A percentile compares a stretch with the other conserved stretches of the same genome.
These are phyloP conservation scores for Laticauda laticaudata DNA, from an alignment of 2,113 vertebrate genomes.

Conservation along the genomic window DNA sequence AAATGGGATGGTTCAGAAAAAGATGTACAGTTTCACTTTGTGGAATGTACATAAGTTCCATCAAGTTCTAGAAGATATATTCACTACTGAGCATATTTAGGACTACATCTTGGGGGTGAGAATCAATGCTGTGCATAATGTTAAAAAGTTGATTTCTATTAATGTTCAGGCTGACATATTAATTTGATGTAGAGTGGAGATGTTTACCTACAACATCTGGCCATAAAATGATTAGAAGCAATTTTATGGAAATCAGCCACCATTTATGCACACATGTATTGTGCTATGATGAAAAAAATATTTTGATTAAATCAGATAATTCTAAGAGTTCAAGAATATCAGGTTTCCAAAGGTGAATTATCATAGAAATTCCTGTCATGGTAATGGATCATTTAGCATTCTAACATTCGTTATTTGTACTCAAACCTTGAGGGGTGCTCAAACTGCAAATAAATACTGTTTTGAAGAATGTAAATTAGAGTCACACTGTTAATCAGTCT, in stretches of 20 bases:
- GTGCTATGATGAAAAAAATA: conserved; percentile 17
- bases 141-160: conserved; percentile 13
- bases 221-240: conserved; percentile 28
- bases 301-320: conserved; percentile 22
- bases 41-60: neutral
- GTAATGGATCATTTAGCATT: conserved; percentile 44
- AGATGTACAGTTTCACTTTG: neutral
- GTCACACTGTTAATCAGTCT: conserved; percentile 14
- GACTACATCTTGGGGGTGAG: neutral
- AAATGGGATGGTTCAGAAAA: neutral
- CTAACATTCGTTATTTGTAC: conserved; percentile 25
- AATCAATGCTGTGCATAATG: neutral
- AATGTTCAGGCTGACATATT: conserved; percentile 13
- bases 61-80: neutral
- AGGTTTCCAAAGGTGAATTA: conserved; percentile 46
- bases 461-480: neutral
- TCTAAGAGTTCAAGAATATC: conserved; percentile 42
- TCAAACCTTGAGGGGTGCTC: conserved; percentile 37
- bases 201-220: neutral
- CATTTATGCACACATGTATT: conserved; percentile 33
- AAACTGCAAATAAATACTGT: conserved; percentile 1
- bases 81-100: neutral
- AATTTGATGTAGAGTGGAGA: neutral
- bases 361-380: neutral
- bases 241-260: neutral